A percentile compares a stretch with the other conserved stretches of the same genome.
Conservation (phyloP, 92 coral and sea anemone genomes). For the Parazoanthus atlanticus region DNA sequence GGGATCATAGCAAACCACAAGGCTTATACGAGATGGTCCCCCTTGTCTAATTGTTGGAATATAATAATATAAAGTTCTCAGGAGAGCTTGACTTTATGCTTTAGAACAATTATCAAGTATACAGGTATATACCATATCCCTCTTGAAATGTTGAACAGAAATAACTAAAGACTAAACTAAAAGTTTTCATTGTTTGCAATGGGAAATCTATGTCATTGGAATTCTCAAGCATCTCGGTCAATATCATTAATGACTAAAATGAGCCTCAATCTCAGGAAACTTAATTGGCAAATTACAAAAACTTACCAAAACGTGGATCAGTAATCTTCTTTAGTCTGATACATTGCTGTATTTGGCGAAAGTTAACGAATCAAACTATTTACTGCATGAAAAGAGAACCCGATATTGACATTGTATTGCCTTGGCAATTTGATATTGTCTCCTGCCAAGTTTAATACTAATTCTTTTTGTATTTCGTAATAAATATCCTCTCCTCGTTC, state of each 20-base stretch:
- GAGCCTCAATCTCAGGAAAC: neutral
- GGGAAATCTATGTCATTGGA: neutral
- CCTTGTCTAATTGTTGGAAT: too few relatives aligned
- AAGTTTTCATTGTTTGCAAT: neutral
- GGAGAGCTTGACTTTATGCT: neutral
- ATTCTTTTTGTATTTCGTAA: neutral
- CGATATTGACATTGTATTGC: neutral
- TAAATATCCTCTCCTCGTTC: too few relatives aligned
- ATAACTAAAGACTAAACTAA: neutral
- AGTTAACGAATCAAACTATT: neutral
- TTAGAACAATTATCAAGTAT: neutral
- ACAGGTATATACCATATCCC: too few relatives aligned
- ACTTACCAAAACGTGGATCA: neutral
- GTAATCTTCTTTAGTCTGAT: neutral
- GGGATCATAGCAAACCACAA: too few relatives aligned
- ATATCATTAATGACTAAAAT: too few relatives aligned
- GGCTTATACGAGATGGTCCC: too few relatives aligned
- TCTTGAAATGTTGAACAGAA: neutral
- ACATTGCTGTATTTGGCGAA: neutral
- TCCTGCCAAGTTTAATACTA: neutral
- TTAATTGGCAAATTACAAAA: too few relatives aligned
- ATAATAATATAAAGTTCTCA: too few relatives aligned
- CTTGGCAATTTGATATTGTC: neutral
- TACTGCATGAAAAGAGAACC: neutral
- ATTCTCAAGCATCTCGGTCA: neutral